Evolutionary conservation across 2,797 vertebrate species (phyloP).

Genomic region (Melanotaenia maccullochi): DNA sequence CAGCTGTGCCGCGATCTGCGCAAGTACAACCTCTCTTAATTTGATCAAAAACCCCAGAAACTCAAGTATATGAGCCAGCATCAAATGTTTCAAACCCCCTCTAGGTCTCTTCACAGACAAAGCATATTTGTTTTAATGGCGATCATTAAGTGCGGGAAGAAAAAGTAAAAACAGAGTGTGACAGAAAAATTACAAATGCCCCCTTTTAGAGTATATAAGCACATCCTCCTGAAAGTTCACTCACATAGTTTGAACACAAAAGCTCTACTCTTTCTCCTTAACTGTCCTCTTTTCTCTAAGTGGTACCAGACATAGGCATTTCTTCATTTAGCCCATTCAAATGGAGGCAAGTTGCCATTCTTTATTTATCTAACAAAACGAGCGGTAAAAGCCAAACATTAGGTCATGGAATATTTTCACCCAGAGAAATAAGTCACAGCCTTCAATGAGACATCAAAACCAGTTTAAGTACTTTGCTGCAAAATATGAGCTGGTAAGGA

Average conservation of each 20-base stretch:
- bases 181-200: slow-evolving; percentile 53
- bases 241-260: slow-evolving; percentile 71
- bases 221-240: slow-evolving; percentile 60
- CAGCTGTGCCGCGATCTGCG: slow-evolving; percentile 61
- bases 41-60: slow-evolving; percentile 48
- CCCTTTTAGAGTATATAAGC: slow-evolving; percentile 45
- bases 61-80: slow-evolving; percentile 30
- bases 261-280: slow-evolving; percentile 76
- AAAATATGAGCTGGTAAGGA: slow-evolving; percentile 79
- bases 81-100: slow-evolving; percentile 36
- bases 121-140: slow-evolving; percentile 47
- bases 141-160: slow-evolving; percentile 46
- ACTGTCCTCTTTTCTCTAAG: slow-evolving; percentile 76
- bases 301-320: slow-evolving; percentile 81
- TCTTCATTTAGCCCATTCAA: slow-evolving; percentile 76
- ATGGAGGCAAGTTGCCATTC: slow-evolving; percentile 69
- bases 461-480: slow-evolving; percentile 72
- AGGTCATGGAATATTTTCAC: slow-evolving; percentile 85
- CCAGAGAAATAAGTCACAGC: slow-evolving; percentile 77
- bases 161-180: slow-evolving; percentile 51
- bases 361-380: slow-evolving; percentile 85
- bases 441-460: slow-evolving; percentile 80
- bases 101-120: slow-evolving; percentile 40
- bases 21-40: slow-evolving; percentile 39
- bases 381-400: slow-evolving; percentile 84